These are phyloP conservation scores for Pyrocephalus nanus DNA, from an alignment of 2,797 vertebrate genomes.

Conservation along the genomic window DNA sequence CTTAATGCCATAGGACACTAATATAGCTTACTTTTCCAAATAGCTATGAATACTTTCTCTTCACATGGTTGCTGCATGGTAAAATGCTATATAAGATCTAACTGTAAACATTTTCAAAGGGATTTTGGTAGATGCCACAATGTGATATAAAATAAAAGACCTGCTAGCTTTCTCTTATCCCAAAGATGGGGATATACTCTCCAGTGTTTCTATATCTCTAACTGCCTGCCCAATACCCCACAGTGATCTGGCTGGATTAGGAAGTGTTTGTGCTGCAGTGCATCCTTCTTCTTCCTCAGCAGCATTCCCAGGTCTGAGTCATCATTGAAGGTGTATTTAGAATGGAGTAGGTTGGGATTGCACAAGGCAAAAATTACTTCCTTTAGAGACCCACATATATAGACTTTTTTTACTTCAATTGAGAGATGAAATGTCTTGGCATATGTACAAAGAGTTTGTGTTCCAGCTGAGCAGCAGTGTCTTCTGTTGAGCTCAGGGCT, in stretches of 20 bases:
- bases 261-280: not conserved
- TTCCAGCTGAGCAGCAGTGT: conserved; percentile 8
- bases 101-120: not conserved
- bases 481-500: conserved; percentile 14
- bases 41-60: not conserved
- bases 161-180: not conserved
- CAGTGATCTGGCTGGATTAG: not conserved
- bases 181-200: not conserved
- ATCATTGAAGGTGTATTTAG: not conserved
- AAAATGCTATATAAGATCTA: not conserved
- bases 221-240: not conserved
- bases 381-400: not conserved
- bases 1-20: not conserved
- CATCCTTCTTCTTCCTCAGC: not conserved
- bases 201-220: not conserved
- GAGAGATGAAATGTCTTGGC: conserved; percentile 23
- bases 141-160: not conserved
- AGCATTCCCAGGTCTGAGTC: not conserved
- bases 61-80: not conserved
- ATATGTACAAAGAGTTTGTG: not conserved
- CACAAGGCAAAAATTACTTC: not conserved
- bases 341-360: not conserved
- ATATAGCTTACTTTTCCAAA: not conserved
- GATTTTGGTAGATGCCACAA: not conserved
- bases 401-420: not conserved